phyloP scores from a whole-genome alignment of 2,888 invertebrate genomes.

The Nomada ruficornis region DNA sequence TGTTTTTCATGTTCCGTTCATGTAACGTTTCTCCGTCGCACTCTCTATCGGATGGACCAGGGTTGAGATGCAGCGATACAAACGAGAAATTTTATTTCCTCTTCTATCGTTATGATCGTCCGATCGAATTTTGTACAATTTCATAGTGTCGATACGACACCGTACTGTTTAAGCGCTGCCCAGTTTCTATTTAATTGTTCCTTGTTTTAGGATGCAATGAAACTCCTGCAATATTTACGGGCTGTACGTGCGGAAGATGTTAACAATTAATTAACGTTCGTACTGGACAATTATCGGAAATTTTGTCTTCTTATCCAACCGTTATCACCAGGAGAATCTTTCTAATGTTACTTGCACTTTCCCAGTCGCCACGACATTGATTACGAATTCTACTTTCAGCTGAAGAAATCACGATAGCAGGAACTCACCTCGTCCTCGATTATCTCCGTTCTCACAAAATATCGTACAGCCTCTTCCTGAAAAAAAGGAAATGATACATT shows the following conservation, averaged over 20 bases:
- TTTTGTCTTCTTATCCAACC: too few relatives aligned
- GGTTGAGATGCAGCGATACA: not conserved
- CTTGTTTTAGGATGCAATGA: not conserved
- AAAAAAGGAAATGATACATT: not conserved
- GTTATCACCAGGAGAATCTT: too few relatives aligned
- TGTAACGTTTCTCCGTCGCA: constrained; percentile 20
- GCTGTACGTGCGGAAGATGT: too few relatives aligned
- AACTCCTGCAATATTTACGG: not conserved
- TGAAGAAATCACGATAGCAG: too few relatives aligned
- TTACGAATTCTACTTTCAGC: too few relatives aligned
- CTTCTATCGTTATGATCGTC: not conserved
- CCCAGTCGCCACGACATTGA: too few relatives aligned
- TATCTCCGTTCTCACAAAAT: not conserved
- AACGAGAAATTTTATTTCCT: constrained; percentile 31
- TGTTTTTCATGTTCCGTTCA: constrained; percentile 37
- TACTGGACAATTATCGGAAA: too few relatives aligned
- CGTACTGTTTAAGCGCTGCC: not conserved
- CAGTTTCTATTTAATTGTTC: too few relatives aligned
- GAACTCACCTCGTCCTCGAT: not conserved
- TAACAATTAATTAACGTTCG: too few relatives aligned
- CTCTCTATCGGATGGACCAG: not conserved
- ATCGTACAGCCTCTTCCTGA: too few relatives aligned
- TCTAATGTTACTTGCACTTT: too few relatives aligned
- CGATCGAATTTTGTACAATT: not conserved
- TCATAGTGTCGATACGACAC: not conserved